phyloP scores from a whole-genome alignment of 2,113 vertebrate genomes.

The Elaphurus davidianus region DNA sequence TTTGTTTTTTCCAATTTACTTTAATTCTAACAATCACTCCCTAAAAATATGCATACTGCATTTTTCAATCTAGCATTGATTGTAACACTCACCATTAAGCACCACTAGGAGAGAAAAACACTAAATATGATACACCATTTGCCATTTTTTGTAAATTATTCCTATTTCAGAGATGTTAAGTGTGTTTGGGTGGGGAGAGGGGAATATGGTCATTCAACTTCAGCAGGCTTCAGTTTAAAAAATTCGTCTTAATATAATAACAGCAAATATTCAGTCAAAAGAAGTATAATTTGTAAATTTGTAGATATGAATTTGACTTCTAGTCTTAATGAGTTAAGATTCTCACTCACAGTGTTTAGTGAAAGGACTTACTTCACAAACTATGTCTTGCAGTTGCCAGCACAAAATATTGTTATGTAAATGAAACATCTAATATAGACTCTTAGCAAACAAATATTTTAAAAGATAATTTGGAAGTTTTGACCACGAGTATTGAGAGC shows the following conservation, averaged over 20 bases:
- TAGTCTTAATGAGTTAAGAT: neutral
- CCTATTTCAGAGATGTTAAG: neutral
- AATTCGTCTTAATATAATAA: neutral
- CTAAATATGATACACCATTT: neutral
- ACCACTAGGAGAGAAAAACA: neutral
- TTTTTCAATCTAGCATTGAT: neutral
- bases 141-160: neutral
- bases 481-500: neutral
- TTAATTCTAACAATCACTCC: neutral
- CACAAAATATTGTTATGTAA: neutral
- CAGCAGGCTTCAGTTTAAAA: neutral
- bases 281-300: neutral
- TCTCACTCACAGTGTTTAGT: neutral
- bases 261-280: neutral
- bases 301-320: neutral
- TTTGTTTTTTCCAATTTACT: neutral
- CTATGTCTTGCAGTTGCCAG: neutral
- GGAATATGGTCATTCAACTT: neutral
- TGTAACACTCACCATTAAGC: neutral
- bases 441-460: neutral
- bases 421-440: neutral
- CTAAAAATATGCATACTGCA: neutral
- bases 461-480: conserved; percentile 17
- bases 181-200: neutral
- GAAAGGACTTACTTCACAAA: neutral